These are phyloP conservation scores for Apostichopus japonicus DNA, from an alignment of 35 echinoderm and acorn worm species.

Conservation along the genomic window DNA sequence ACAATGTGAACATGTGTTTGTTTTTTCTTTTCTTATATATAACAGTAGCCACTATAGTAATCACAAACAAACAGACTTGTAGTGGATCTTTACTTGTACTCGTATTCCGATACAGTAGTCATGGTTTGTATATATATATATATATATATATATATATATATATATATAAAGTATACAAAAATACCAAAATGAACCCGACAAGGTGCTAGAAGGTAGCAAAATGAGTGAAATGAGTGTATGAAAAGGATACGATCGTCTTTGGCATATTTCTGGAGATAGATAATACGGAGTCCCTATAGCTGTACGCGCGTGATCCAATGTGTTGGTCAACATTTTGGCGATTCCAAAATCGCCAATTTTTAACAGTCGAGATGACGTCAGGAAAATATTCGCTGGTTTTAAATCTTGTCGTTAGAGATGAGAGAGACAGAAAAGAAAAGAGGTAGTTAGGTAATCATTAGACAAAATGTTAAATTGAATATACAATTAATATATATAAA, in stretches of 20 bases:
- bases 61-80: too few species aligned
- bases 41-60: too few species aligned
- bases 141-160: too few species aligned
- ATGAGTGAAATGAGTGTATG: not conserved
- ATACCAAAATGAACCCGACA: too few species aligned
- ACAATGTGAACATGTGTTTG: too few species aligned
- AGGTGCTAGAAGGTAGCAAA: too few species aligned
- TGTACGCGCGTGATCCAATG: conserved; percentile 79
- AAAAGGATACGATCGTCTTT: conserved; percentile 87
- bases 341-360: conserved; percentile 98
- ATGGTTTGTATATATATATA: too few species aligned
- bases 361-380: conserved; percentile 65
- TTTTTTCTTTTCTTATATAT: too few species aligned
- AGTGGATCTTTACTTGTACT: too few species aligned
- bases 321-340: conserved; percentile 59
- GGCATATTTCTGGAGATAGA: conserved; percentile 91
- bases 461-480: not conserved
- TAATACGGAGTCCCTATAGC: conserved; percentile 95
- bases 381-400: conserved; percentile 91
- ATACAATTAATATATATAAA: too few species aligned
- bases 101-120: too few species aligned
- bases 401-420: conserved; percentile 57
- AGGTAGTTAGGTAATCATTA: not conserved
- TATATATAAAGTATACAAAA: too few species aligned
- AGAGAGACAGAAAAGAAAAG: not conserved